Base-by-base conservation (phyloP, 2,113 vertebrate species). In the Gulo gulo region DNA sequence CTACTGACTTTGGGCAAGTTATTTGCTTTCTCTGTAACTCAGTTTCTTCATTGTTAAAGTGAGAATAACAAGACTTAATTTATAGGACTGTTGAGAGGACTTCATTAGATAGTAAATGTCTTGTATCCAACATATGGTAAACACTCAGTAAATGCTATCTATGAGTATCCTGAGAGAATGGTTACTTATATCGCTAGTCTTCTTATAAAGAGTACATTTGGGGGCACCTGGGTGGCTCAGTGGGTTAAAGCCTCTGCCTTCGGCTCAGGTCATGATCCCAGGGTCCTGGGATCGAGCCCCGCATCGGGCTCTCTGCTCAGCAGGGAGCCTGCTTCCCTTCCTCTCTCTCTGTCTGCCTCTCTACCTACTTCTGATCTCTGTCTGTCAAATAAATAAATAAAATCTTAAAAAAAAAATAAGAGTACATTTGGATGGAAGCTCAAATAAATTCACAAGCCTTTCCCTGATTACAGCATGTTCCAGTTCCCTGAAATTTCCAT, bases 21-120 rank as follows among this genome's bases (percentile, higher is more conserved):
- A 45, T n/a, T 87, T 73, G n/a, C 34, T 65, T 85, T 82, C 76
- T 87, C 59, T 83, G 8, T 63, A 79, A 88, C 50, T 90, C 50
- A 71, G n/a, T 92, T 97, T 82, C 55, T 90, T 94, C 14, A 2
- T 26, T 82, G 73, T 31, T 82, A 76, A 93, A 95, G 87, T 92
- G 67, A 81, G 79, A 55, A 89, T 20, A 81, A 76, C 15, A 34
- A 23, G 31, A 69, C 29, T 89, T 97, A 69, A 88, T 89, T 80
- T 74, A 52, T 20, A 90, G 9, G n/a, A 90, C 26, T 18, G 21
- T 71, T 86, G 13, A 71, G 73, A 86, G 31, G 16, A 83, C 83
- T 82, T 90, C 52, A 65, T 76, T 31, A 82, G 18, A 42, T 87
- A 82, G 69, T 61, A 50, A 92, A 76, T 71, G 39, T 16, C 13